phyloP scores from a whole-genome alignment of 2,797 vertebrate species.

The Pyrrhura leucotis region DNA sequence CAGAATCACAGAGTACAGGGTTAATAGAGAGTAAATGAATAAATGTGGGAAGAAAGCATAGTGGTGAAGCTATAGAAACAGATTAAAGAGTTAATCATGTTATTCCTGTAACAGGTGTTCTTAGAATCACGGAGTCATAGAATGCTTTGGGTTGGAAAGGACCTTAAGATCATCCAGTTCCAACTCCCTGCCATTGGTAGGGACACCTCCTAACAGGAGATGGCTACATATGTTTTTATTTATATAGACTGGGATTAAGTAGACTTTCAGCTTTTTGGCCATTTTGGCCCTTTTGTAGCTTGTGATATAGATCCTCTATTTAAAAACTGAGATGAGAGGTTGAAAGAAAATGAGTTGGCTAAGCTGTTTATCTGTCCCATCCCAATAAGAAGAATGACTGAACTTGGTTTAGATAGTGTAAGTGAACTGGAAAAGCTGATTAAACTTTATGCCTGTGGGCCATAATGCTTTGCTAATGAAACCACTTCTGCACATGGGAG shows the following conservation, averaged over 20 bases:
- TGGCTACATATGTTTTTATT: slow-evolving; percentile 57
- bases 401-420: not conserved
- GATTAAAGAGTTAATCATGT: not conserved
- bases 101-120: not conserved
- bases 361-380: not conserved
- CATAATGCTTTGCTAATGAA: not conserved
- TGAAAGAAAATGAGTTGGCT: not conserved
- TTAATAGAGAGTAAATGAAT: not conserved
- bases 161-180: not conserved
- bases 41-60: not conserved
- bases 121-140: not conserved
- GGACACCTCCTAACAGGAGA: not conserved
- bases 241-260: slow-evolving; percentile 44
- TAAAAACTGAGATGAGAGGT: not conserved
- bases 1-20: not conserved
- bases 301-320: not conserved
- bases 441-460: not conserved
- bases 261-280: slow-evolving; percentile 34
- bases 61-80: not conserved
- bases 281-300: slow-evolving; percentile 15
- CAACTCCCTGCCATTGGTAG: not conserved
- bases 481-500: not conserved
- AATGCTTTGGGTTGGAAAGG: not conserved
- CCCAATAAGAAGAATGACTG: not conserved
- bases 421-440: not conserved